Evolutionary conservation across 2,888 invertebrate species (phyloP), one percentile per base, ranked within the genome.

Genomic region (Parnassius smintheus): DNA sequence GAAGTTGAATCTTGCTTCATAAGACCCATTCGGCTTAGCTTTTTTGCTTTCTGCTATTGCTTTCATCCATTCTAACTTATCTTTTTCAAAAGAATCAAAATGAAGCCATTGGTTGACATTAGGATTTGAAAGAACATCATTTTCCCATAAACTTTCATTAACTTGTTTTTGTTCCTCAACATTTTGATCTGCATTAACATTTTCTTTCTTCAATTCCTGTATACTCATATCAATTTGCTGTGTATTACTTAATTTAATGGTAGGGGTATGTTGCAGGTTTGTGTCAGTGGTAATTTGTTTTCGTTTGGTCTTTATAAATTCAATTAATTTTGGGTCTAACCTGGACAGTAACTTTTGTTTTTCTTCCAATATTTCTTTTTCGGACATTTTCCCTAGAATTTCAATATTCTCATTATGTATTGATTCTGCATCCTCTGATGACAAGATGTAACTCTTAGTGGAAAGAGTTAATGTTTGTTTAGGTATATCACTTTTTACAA

Each of bases 41-140:
- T 86, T 86, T 0, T 94, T 83, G 64, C 95, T 93, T n/a, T 92
- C 81, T 57, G 93, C 85, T 49, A 94, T 88, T 48, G 93, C 90
- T 78, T 95, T 95, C 93, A 97, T 96, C 98, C 98, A 98, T 74
- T 95, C 94, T 18, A 98, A 82, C 82, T 98, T 98, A 70, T 96
- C 96, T 68, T 93, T 93, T 85, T 98, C 98, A 52, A 98, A 81
- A n/a, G 94, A 92, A 81, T 97, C 94, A 93, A 98, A 98, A 80
- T 98, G 94, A 1, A 97, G 80, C 96, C 97, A 98, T 56, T 94
- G 94, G 65, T 94, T 93, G 0, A 94, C 82, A 66, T 94, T 88
- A 25, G 95, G 93, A 69, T 93, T 91, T 13, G 92, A 88, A 7
- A 95, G 73, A 44, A 95, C 81, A 74, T 94, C 93, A 73, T 92